Evolutionary conservation across 2,888 invertebrate genomes (phyloP).

Genomic region (Limnephilus rhombicus): DNA sequence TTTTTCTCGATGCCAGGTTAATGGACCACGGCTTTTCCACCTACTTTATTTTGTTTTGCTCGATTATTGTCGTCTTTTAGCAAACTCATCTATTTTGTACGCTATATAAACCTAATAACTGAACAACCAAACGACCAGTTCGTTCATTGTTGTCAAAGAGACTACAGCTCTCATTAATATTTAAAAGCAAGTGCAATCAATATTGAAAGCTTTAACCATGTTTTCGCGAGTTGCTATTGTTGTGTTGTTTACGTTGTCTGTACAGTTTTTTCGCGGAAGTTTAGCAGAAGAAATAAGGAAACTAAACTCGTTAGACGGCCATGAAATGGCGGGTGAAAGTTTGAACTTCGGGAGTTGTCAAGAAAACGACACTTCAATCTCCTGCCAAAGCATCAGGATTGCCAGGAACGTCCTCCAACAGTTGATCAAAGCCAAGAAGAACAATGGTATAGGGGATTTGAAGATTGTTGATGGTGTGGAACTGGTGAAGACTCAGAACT

Average conservation of each 20-base stretch:
- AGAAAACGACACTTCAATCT: constrained; percentile 70
- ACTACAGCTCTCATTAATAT: constrained; percentile 24
- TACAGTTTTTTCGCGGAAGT: constrained; percentile 32
- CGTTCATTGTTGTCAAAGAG: constrained; percentile 35
- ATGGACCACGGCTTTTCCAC: constrained; percentile 62
- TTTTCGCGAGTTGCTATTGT: constrained; percentile 33
- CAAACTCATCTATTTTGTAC: constrained; percentile 63
- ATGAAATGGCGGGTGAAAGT: constrained; percentile 50
- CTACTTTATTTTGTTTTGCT: constrained; percentile 63
- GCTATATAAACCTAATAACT: constrained; percentile 61
- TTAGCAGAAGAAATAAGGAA: constrained; percentile 53
- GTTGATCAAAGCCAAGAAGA: constrained; percentile 71
- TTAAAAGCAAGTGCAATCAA: neutral
- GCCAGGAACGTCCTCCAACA: constrained; percentile 77
- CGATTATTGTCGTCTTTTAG: constrained; percentile 58
- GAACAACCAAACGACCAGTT: constrained; percentile 52
- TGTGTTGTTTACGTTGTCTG: constrained; percentile 13
- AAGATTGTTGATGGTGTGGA: constrained; percentile 82
- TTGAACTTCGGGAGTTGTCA: constrained; percentile 66
- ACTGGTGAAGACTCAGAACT: constrained; percentile 76
- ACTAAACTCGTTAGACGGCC: constrained; percentile 57
- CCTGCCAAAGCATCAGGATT: constrained; percentile 76
- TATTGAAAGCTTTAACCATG: constrained; percentile 8
- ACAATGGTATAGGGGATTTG: constrained; percentile 73
- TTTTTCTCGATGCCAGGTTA: constrained; percentile 61